These are phyloP conservation scores for Sterrhoptilus dennistouni DNA, from an alignment of 2,113 vertebrate species.

Conservation along the genomic window DNA sequence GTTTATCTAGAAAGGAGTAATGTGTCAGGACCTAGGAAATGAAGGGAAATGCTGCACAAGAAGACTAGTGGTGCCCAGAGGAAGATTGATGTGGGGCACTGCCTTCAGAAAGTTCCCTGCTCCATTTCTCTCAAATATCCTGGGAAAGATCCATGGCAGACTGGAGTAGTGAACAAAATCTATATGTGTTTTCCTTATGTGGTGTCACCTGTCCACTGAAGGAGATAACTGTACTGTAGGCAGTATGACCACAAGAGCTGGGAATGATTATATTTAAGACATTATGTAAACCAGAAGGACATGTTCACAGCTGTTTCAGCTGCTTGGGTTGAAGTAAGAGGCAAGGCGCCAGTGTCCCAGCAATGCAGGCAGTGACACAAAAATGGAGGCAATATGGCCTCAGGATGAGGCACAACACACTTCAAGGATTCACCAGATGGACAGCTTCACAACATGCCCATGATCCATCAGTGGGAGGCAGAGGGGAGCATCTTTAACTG, in stretches of 20 bases:
- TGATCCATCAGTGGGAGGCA: background rate
- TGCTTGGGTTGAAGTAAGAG: background rate
- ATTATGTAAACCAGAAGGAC: background rate
- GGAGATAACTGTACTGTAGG: background rate
- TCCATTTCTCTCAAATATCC: background rate
- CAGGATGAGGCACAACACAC: background rate
- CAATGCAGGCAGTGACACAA: background rate
- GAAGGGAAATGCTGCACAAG: background rate
- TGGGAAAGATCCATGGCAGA: background rate
- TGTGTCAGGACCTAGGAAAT: background rate
- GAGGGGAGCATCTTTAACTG: background rate
- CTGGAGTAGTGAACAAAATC: background rate
- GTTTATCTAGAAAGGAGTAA: background rate
- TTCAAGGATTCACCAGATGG: background rate
- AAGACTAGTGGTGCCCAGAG: background rate
- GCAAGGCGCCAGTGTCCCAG: accelerated
- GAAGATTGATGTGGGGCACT: background rate
- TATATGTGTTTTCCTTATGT: background rate
- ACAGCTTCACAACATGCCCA: background rate
- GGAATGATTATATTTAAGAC: background rate
- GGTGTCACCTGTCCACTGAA: accelerated
- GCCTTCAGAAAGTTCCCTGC: background rate
- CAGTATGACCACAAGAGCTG: background rate
- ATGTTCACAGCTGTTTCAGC: background rate
- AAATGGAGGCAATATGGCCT: background rate